Base-by-base conservation (phyloP, 2,113 vertebrate species). In the Tachuris rubrigastra region DNA sequence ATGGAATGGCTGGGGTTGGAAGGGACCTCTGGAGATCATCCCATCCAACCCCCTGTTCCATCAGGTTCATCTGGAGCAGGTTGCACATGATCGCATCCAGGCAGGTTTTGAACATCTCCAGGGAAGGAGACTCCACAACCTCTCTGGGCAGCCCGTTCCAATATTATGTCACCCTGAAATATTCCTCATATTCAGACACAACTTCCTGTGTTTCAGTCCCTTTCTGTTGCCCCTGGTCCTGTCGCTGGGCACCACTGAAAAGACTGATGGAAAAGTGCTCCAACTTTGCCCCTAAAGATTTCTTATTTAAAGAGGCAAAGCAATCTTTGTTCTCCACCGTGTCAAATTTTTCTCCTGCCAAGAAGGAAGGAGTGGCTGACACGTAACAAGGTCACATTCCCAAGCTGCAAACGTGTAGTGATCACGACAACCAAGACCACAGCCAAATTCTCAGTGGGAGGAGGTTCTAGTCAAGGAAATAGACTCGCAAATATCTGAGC, bases 341-440 rank as follows among this genome's bases (percentile, higher is more conserved):
- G 81, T 6, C 21, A 59, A 42, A 4, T 72, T 89, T 53, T 52
- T 46, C 30, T 56, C 37, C 12, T 27, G 52, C 19, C 47, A 80
- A 72, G 78, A 92, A 56, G 2, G 21, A 88, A 92, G 55, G 79
- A 65, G 68, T 7, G 41, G 60, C 49, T 49, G 76, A 67, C 31
- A 72, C 0, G 0, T 2, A 69, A 31, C 5, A 19, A 39, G 2
- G 0, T 79, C 91, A 95, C 0, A 0, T 65, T 87, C 28, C 39
- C 77, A 49, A 60, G 55, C 24, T 65, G 39, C 63, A 71, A 74
- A 77, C 78, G 24, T 1, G 24, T 1, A 2, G 9, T 0, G 9
- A 91, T 37, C 39, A 6, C 0, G 1, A 87, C 19, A 76, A 55
- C n/a, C 42, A 47, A 75, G 47, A 33, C 37, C 6, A 4, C 1